Conservation (phyloP, 64 coral and sea anemone genomes). For the Montipora cactus region DNA sequence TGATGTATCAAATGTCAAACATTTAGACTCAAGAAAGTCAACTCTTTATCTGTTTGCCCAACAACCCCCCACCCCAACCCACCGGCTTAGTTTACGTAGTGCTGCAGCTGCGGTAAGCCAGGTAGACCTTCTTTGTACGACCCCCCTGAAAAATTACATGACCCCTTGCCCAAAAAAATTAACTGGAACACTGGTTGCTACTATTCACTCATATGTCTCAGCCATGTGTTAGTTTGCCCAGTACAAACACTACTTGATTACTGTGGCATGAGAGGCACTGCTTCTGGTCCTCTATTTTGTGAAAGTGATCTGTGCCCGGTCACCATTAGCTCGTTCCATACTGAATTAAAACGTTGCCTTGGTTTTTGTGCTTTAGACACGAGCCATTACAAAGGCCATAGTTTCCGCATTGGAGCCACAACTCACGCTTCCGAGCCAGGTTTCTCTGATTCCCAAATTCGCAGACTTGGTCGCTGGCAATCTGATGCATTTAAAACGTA, state of each 20-base stretch:
- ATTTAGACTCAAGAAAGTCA: no score
- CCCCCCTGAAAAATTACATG: no score
- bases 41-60: no score
- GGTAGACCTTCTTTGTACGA: no score
- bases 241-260: conserved; percentile 24
- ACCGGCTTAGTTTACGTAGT: no score
- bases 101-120: no score
- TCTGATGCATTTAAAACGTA: conserved; percentile 37
- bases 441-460: conserved; percentile 25
- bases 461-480: conserved; percentile 35
- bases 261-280: conserved; percentile 10
- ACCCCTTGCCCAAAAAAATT: no score
- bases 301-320: not conserved
- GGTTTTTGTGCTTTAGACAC: conserved; percentile 30
- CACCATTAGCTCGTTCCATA: conserved; percentile 34
- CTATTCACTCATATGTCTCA: no score
- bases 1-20: no score
- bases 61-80: no score
- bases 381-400: conserved; percentile 30
- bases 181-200: no score
- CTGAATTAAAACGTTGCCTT: not conserved
- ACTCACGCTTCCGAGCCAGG: conserved; percentile 24
- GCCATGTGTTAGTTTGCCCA: conserved; percentile 6
- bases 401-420: conserved; percentile 32
- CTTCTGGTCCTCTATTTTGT: conserved; percentile 19